A percentile compares a stretch with the other conserved stretches of the same genome.
These are phyloP conservation scores for Trissolcus basalis DNA, from an alignment of 1,140 invertebrate species.

Conservation along the genomic window DNA sequence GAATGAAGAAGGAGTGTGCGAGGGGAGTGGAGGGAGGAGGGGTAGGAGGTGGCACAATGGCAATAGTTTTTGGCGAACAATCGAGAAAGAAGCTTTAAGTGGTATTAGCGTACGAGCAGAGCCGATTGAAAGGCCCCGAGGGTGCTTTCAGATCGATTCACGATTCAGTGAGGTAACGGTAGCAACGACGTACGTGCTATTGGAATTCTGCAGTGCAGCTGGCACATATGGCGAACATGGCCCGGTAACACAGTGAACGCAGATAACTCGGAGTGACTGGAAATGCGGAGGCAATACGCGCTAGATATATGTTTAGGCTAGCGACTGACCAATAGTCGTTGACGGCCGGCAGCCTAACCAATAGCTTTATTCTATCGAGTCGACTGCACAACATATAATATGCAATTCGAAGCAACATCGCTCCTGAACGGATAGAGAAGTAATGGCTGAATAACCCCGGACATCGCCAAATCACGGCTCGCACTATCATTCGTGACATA, in stretches of 20 bases:
- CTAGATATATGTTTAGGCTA: slow-evolving; percentile 61
- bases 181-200: slow-evolving; percentile 69
- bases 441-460: slow-evolving; percentile 48
- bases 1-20: background rate
- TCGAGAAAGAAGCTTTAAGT: slow-evolving; percentile 36
- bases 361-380: slow-evolving; percentile 47
- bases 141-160: slow-evolving; percentile 53
- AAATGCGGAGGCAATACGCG: slow-evolving; percentile 59
- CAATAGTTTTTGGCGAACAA: slow-evolving; percentile 36
- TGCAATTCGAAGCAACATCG: slow-evolving; percentile 45
- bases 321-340: slow-evolving; percentile 63
- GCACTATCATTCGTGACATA: slow-evolving; percentile 36
- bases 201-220: slow-evolving; percentile 71
- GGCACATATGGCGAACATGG: slow-evolving; percentile 57
- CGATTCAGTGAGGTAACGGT: slow-evolving; percentile 54
- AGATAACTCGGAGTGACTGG: slow-evolving; percentile 72
- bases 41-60: too few relatives aligned
- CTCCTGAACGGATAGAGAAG: slow-evolving; percentile 32
- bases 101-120: slow-evolving; percentile 50
- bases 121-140: slow-evolving; percentile 45
- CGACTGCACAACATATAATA: slow-evolving; percentile 38
- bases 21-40: background rate
- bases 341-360: slow-evolving; percentile 47
- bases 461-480: slow-evolving; percentile 40
- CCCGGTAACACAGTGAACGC: slow-evolving; percentile 66